Base-by-base conservation (phyloP, 2,888 invertebrate species). In the Tachina grossa region DNA sequence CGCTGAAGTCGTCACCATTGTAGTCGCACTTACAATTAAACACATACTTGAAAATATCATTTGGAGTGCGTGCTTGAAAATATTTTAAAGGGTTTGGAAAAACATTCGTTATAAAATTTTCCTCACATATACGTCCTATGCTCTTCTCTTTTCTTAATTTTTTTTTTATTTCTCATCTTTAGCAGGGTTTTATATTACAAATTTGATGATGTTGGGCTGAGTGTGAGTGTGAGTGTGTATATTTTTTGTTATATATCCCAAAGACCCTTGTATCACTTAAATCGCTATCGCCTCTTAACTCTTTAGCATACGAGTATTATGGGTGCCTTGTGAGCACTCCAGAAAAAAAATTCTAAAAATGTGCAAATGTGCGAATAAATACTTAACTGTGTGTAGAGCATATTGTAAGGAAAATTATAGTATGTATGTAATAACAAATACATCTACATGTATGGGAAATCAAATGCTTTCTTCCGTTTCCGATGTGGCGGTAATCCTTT, bases 31-130 rank as follows among this genome's bases (percentile, higher is more conserved):
- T 55, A 69, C 69, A 66, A 47, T 63, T 69, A 53, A 65, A 78
- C 72, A 76, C 57, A 77, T 77, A 59, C 68, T 88, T 84, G 80
- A 86, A 84, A 87, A 84, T 81, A 87, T 88, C 86, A 87, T 85
- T 85, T 81, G 82, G 87, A 88, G 87, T 82, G 85, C 87, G 87
- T 85, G 87, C 86, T 87, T 84, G 59, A 86, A 85, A 84, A 86
- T 84, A 57, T 83, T 75, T 86, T 61, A 87, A 87, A 88, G 83
- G 87, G 78, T 87, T 88, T 47, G 86, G 71, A 74, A 76, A 74
- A 66, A 61, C 87, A 72, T 65, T 83, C 65, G 75, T 71, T 79
- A 72, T 61, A 68, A 5, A 75, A 51, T 39, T 61, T 82, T 75
- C 13, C 63, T 55, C 41, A 31, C 4, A 31, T 31, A 4, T 63